phyloP scores from a whole-genome alignment of 1,140 invertebrate species.

The Acromyrmex echinatior region DNA sequence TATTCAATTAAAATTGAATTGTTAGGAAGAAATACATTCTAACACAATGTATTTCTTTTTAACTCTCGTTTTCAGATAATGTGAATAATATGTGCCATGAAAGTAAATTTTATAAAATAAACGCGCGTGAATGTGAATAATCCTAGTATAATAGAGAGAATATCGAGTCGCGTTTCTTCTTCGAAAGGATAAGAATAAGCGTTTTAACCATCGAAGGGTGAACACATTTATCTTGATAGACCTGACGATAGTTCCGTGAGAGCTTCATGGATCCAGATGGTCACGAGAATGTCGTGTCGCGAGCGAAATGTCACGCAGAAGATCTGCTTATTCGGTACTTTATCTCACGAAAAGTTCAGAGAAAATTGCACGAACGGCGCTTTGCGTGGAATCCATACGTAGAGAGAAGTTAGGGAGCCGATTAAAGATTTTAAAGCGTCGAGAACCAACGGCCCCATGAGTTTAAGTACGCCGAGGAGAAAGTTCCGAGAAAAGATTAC shows the following conservation, averaged over 20 bases:
- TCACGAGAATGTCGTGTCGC: neutral
- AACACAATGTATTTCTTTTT: neutral
- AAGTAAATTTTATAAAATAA: slow-evolving; percentile 25
- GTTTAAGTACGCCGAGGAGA: slow-evolving; percentile 58
- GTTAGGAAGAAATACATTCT: no score
- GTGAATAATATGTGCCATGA: neutral
- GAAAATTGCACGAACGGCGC: slow-evolving; percentile 56
- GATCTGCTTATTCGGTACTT: slow-evolving; percentile 3
- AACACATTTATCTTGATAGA: slow-evolving; percentile 40
- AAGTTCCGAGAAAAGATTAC: slow-evolving; percentile 59
- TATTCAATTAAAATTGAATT: no score
- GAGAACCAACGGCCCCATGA: slow-evolving; percentile 24
- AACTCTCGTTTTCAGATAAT: neutral
- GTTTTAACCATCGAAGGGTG: neutral
- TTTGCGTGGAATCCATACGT: slow-evolving; percentile 1
- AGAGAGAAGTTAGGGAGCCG: slow-evolving; percentile 46
- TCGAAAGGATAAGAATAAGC: slow-evolving; percentile 28
- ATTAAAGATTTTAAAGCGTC: slow-evolving; percentile 58
- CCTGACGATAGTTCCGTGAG: neutral
- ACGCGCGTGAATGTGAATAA: neutral
- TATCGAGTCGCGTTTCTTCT: slow-evolving; percentile 8
- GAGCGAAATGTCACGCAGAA: slow-evolving; percentile 57
- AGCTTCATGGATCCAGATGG: slow-evolving; percentile 18
- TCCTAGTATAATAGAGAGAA: neutral
- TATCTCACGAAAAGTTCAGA: slow-evolving; percentile 54